Conservation (phyloP, 2,797 vertebrate genomes). For the Adelosebastes latens region DNA sequence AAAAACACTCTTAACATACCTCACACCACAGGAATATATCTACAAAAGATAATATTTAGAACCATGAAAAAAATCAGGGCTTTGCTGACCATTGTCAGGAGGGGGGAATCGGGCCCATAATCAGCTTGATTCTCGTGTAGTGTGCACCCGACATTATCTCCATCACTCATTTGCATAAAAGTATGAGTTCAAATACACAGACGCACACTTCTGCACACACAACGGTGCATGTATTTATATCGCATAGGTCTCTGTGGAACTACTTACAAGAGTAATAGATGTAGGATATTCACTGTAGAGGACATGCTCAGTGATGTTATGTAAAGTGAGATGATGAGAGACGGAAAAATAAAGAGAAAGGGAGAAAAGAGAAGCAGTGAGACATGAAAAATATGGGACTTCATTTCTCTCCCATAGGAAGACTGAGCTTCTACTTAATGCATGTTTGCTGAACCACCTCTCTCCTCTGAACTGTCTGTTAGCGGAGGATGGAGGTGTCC, state of each 20-base stretch:
- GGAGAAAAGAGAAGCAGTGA: not conserved
- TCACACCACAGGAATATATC: too few relatives aligned
- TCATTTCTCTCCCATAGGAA: slow-evolving; percentile 21
- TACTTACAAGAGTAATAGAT: slow-evolving; percentile 12
- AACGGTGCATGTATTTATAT: not conserved
- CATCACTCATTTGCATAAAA: slow-evolving; percentile 2
- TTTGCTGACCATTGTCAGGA: too few relatives aligned
- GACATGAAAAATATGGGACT: slow-evolving; percentile 26
- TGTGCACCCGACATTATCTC: not conserved
- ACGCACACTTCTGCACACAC: not conserved
- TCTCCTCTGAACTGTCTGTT: not conserved
- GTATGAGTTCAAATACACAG: not conserved
- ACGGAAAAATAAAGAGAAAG: not conserved
- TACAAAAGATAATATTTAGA: too few relatives aligned
- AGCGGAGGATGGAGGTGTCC: slow-evolving; percentile 3
- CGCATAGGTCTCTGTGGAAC: not conserved
- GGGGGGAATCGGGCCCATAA: too few relatives aligned
- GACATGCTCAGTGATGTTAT: slow-evolving; percentile 19
- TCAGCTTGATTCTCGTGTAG: too few relatives aligned
- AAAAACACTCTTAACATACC: too few relatives aligned
- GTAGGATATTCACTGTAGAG: not conserved
- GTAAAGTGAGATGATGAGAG: slow-evolving; percentile 22
- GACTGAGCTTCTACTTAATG: slow-evolving; percentile 16
- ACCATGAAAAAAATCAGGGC: too few relatives aligned
- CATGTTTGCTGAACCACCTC: slow-evolving; percentile 13